phyloP scores from a whole-genome alignment of 2,888 invertebrate species.

The Sesamia inferens region DNA sequence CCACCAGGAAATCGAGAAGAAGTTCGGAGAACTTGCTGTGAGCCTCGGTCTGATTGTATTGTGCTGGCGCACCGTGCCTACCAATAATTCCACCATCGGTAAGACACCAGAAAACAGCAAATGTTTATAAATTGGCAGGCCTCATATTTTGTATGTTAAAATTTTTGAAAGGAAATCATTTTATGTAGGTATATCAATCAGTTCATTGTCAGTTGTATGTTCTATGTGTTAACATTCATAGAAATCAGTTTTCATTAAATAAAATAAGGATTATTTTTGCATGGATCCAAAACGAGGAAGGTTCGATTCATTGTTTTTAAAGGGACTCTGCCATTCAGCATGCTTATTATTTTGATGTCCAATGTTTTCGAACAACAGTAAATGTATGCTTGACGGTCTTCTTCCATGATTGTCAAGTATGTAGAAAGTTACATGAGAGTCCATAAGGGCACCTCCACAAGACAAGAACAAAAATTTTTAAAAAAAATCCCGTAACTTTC shows the following conservation, averaged over 20 bases:
- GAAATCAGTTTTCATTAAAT: constrained; percentile 23
- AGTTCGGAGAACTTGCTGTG: constrained; percentile 95
- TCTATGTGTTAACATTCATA: constrained; percentile 38
- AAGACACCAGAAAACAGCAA: constrained; percentile 65
- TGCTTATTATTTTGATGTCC: constrained; percentile 12
- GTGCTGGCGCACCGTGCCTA: constrained; percentile 98
- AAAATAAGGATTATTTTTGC: constrained; percentile 8
- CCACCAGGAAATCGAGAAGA: constrained; percentile 94
- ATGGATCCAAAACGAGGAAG: constrained; percentile 8
- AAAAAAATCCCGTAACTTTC: background rate
- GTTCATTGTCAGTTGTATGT: constrained; percentile 23
- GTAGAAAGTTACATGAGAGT: background rate
- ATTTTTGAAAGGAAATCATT: background rate
- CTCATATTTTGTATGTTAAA: background rate
- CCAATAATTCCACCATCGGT: constrained; percentile 96
- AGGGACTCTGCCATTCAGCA: constrained; percentile 3
- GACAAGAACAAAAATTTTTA: background rate
- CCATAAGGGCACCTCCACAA: background rate
- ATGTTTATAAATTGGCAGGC: background rate
- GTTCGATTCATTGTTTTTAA: background rate
- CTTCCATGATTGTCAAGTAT: background rate
- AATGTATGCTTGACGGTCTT: background rate
- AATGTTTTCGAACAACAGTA: background rate
- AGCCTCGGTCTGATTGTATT: constrained; percentile 95
- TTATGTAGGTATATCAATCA: background rate